Conservation (phyloP, 2,113 vertebrate genomes). For the Ceuthmochares aereus region DNA sequence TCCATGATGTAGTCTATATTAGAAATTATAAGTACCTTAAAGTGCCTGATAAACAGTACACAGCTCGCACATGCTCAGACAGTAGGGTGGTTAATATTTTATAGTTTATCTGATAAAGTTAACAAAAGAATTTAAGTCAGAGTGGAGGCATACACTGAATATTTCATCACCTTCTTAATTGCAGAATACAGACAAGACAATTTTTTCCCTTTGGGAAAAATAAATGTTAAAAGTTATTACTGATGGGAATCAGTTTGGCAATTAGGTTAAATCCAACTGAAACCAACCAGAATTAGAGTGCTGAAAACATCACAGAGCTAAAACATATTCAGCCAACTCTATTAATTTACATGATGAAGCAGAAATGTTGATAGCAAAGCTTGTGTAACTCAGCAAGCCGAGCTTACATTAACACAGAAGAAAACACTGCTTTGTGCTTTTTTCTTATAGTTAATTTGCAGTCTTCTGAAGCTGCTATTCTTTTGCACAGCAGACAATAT, state of each 20-base stretch:
- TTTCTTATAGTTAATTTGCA: slow-evolving; percentile 69
- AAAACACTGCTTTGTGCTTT: slow-evolving; percentile 71
- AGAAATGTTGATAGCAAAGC: slow-evolving; percentile 64
- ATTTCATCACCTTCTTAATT: slow-evolving; percentile 80
- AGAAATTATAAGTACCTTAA: slow-evolving; percentile 65
- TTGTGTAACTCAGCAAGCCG: slow-evolving; percentile 42
- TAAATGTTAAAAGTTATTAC: slow-evolving; percentile 79
- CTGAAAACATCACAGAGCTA: slow-evolving; percentile 65
- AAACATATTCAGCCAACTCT: slow-evolving; percentile 55
- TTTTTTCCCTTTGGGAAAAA: slow-evolving; percentile 75
- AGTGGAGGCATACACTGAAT: slow-evolving; percentile 75
- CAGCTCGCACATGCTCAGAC: slow-evolving; percentile 69
- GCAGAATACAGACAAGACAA: slow-evolving; percentile 72
- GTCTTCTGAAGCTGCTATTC: slow-evolving; percentile 73
- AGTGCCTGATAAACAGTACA: slow-evolving; percentile 71
- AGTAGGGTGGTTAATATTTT: slow-evolving; percentile 77
- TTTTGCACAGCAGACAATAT: slow-evolving; percentile 72
- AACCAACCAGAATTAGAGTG: slow-evolving; percentile 68
- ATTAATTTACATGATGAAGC: slow-evolving; percentile 74
- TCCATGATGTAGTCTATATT: slow-evolving; percentile 28
- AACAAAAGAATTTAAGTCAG: slow-evolving; percentile 80
- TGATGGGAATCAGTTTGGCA: slow-evolving; percentile 77
- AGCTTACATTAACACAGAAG: slow-evolving; percentile 65
- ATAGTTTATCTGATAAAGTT: slow-evolving; percentile 81
- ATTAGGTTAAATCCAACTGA: slow-evolving; percentile 78